A percentile compares a stretch with the other conserved stretches of the same genome.
Conservation (phyloP, 2,888 invertebrate genomes). For the Diadegma fenestrale region DNA sequence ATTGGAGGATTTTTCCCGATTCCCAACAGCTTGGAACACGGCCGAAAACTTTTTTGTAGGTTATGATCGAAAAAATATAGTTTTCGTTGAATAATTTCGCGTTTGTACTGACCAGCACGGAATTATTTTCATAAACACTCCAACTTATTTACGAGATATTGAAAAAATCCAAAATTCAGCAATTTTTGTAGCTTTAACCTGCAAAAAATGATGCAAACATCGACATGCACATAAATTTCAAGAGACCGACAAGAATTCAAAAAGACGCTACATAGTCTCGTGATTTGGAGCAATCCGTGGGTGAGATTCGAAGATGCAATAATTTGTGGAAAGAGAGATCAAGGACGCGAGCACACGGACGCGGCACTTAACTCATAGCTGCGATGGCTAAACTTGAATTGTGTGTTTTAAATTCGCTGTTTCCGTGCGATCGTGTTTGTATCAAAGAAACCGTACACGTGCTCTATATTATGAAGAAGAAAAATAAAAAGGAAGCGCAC, state of each 20-base stretch:
- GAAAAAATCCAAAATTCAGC: neutral
- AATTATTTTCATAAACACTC: neutral
- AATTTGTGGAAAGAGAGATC: conserved; percentile 18
- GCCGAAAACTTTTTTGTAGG: neutral
- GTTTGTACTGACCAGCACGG: neutral
- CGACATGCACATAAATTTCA: neutral
- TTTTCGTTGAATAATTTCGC: neutral
- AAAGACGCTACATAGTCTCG: neutral
- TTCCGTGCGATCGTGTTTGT: neutral
- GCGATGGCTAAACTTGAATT: conserved; percentile 11
- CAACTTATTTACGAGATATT: neutral
- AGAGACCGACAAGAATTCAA: neutral
- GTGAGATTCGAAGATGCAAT: neutral
- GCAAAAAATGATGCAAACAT: neutral
- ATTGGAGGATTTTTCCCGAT: neutral
- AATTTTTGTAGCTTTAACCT: neutral
- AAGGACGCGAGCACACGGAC: conserved; percentile 31
- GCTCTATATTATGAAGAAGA: conserved; percentile 28
- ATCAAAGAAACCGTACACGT: conserved; percentile 31
- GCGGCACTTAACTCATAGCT: conserved; percentile 29
- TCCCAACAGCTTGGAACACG: neutral
- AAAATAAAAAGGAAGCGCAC: neutral
- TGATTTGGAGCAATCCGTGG: neutral
- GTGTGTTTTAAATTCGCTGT: conserved; percentile 8
- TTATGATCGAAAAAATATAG: neutral